Evolutionary conservation across 2,888 invertebrate species (phyloP).

Genomic region (Cepaea hortensis): DNA sequence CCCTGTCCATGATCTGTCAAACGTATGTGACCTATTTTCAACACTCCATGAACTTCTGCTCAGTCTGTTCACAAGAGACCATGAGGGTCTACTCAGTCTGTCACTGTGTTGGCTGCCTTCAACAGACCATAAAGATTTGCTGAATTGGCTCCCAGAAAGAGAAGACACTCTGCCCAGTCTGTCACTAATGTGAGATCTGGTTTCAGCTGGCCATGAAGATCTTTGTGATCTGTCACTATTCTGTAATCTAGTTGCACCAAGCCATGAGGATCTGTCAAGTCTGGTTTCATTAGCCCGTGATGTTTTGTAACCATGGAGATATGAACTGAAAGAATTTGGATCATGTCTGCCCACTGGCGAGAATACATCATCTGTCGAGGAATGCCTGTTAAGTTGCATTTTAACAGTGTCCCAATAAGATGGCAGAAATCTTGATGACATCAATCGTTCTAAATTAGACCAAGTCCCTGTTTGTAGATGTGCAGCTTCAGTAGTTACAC

Average conservation of each 20-base stretch:
- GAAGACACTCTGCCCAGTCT: not conserved
- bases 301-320: not conserved
- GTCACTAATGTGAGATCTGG: not conserved
- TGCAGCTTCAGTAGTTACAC: constrained; percentile 14
- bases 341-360: not conserved
- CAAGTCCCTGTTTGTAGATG: not conserved
- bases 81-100: not conserved
- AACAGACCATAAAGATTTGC: constrained; percentile 1
- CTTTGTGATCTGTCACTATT: not conserved
- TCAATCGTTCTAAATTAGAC: not conserved
- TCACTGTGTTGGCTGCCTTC: not conserved
- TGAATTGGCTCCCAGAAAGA: not conserved
- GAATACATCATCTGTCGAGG: not conserved
- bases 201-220: not conserved
- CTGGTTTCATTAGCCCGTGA: not conserved
- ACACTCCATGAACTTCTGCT: not conserved
- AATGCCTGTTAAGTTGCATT: not conserved
- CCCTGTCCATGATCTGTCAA: not conserved
- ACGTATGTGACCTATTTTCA: not conserved
- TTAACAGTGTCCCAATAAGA: not conserved
- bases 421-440: not conserved
- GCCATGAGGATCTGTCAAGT: not conserved
- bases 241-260: not conserved
- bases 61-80: not conserved
- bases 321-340: not conserved